Conservation (phyloP, 2,113 vertebrate species). For the Orycteropus afer region DNA sequence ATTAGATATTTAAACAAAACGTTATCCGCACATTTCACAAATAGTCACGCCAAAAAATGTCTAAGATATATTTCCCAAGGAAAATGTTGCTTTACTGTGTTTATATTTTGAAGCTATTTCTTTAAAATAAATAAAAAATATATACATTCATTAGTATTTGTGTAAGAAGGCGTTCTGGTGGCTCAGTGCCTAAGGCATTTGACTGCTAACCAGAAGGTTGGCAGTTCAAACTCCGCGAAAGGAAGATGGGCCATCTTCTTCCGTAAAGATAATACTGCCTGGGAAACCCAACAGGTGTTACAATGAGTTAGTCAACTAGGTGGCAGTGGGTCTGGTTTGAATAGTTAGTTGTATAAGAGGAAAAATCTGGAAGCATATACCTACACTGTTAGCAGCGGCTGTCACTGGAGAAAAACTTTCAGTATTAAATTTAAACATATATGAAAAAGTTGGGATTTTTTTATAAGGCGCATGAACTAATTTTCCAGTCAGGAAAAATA, state of each 20-base stretch:
- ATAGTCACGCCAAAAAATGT: neutral
- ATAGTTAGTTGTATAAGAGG: no score
- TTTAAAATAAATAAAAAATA: slow-evolving; percentile 56
- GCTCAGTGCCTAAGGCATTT: no score
- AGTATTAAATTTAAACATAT: neutral
- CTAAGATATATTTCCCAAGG: neutral
- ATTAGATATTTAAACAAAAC: neutral
- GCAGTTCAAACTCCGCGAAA: no score
- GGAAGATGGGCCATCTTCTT: no score
- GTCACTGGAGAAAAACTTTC: neutral
- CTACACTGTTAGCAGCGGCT: neutral
- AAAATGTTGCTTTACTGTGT: neutral
- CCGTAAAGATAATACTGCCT: no score
- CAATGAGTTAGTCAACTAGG: no score
- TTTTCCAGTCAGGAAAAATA: neutral
- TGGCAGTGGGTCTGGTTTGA: no score
- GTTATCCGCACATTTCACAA: neutral
- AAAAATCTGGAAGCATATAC: neutral
- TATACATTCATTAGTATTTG: neutral
- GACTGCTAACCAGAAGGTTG: no score
- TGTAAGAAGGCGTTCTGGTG: no score
- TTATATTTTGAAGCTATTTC: neutral
- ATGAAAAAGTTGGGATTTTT: slow-evolving; percentile 21
- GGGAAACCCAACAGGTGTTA: no score
- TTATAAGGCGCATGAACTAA: neutral